These are phyloP conservation scores for Oxycera nigricornis DNA, from an alignment of 2,888 invertebrate species.

Conservation along the genomic window DNA sequence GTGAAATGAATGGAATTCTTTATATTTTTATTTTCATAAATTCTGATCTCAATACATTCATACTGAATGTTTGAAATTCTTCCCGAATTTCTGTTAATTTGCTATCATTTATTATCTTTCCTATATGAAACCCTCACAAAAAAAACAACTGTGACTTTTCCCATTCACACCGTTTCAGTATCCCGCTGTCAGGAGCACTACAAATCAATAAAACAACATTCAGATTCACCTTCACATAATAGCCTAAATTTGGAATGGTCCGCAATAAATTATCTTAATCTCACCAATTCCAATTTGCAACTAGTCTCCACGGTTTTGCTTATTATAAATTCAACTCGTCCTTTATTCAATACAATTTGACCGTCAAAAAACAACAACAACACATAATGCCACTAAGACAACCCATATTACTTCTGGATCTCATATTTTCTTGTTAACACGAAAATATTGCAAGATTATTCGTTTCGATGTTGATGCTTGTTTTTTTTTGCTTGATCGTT, in stretches of 20 bases:
- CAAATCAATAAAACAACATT: conserved; percentile 29
- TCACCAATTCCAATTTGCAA: conserved; percentile 12
- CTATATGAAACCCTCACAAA: not conserved
- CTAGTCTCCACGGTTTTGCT: too few relatives aligned
- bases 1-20: too few relatives aligned
- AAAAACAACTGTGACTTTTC: not conserved
- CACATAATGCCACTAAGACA: conserved; percentile 12
- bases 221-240: conserved; percentile 31
- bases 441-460: not conserved
- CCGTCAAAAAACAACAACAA: not conserved
- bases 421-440: conserved; percentile 33
- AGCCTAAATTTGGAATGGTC: conserved; percentile 21
- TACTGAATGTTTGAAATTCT: not conserved
- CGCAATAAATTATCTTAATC: conserved; percentile 21
- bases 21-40: not conserved
- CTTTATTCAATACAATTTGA: too few relatives aligned
- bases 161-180: not conserved
- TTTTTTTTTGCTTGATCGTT: not conserved
- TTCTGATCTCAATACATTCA: not conserved
- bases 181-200: conserved; percentile 32
- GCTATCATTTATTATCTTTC: conserved; percentile 9
- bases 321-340: too few relatives aligned
- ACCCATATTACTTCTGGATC: conserved; percentile 7
- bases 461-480: not conserved
- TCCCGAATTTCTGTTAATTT: conserved; percentile 2